Percentiles rank a stretch among this genome's conserved stretches.
phyloP scores from a whole-genome alignment of 2,797 vertebrate species.

The Sarcoramphus papa region DNA sequence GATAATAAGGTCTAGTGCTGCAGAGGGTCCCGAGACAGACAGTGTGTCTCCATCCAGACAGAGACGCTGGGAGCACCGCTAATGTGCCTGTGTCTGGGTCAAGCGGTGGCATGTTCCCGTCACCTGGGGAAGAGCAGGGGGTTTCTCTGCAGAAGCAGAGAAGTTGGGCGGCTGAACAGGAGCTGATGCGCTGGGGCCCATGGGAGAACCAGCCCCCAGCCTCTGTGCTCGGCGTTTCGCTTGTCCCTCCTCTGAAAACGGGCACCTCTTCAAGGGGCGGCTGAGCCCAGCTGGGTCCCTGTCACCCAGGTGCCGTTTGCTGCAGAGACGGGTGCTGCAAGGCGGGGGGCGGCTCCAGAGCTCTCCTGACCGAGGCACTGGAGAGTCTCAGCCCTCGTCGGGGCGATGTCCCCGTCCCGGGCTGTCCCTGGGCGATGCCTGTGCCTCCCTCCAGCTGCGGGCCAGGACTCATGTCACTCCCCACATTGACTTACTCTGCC shows the following conservation, averaged over 20 bases:
- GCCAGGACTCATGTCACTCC: background rate
- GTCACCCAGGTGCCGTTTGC: accelerated
- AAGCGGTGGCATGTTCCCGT: background rate
- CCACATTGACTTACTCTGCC: background rate
- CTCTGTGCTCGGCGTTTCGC: accelerated
- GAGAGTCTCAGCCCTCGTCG: background rate
- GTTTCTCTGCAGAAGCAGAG: background rate
- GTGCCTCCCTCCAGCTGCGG: background rate
- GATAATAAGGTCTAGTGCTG: background rate
- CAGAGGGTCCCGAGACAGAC: slow-evolving; percentile 22
- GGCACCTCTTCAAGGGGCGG: accelerated
- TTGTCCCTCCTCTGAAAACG: accelerated
- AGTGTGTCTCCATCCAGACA: background rate
- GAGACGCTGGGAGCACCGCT: background rate
- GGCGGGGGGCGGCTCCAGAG: background rate
- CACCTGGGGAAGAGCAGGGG: background rate
- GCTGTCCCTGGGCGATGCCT: background rate
- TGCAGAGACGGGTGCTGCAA: background rate
- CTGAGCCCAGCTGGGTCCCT: background rate
- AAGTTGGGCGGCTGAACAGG: background rate
- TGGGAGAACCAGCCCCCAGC: accelerated
- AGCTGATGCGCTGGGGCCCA: accelerated
- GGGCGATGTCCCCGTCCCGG: accelerated
- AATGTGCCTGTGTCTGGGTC: background rate
- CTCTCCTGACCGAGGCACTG: accelerated